phyloP scores from a whole-genome alignment of 2,888 invertebrate species.

The Xylocampa areola region DNA sequence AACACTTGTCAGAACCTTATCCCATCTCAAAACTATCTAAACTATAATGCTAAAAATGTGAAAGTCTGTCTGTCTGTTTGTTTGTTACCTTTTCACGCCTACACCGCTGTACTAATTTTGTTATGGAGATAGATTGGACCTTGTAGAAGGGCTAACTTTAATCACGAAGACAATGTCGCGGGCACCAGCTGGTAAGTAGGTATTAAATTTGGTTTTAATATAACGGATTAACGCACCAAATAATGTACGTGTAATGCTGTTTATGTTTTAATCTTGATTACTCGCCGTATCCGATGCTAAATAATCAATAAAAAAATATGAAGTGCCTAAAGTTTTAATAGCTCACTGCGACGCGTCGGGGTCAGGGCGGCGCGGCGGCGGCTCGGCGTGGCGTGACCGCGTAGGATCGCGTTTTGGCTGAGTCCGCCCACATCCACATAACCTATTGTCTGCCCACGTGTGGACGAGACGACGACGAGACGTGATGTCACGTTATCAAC shows the following conservation, averaged over 20 bases:
- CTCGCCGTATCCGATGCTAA: conserved; percentile 65
- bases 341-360: conserved; percentile 47
- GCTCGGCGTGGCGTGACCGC: conserved; percentile 63
- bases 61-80: too few species aligned
- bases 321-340: conserved; percentile 61
- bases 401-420: conserved; percentile 84
- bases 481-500: conserved; percentile 79
- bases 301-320: conserved; percentile 73
- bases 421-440: conserved; percentile 72
- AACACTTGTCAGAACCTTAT: too few species aligned
- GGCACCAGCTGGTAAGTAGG: too few species aligned
- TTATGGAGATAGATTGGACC: too few species aligned
- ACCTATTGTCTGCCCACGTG: conserved; percentile 83
- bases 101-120: too few species aligned
- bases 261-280: conserved; percentile 61
- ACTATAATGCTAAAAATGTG: too few species aligned
- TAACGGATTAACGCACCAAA: conserved; percentile 18
- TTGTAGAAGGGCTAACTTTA: too few species aligned
- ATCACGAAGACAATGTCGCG: too few species aligned
- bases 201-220: neutral
- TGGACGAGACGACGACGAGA: conserved; percentile 70
- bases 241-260: conserved; percentile 9
- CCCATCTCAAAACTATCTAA: too few species aligned
- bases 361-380: conserved; percentile 66
- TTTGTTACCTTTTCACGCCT: too few species aligned